A percentile compares a stretch with the other conserved stretches of the same genome.
These are phyloP conservation scores for Orius insidiosus DNA, from an alignment of 1,140 invertebrate genomes.

Conservation along the genomic window DNA sequence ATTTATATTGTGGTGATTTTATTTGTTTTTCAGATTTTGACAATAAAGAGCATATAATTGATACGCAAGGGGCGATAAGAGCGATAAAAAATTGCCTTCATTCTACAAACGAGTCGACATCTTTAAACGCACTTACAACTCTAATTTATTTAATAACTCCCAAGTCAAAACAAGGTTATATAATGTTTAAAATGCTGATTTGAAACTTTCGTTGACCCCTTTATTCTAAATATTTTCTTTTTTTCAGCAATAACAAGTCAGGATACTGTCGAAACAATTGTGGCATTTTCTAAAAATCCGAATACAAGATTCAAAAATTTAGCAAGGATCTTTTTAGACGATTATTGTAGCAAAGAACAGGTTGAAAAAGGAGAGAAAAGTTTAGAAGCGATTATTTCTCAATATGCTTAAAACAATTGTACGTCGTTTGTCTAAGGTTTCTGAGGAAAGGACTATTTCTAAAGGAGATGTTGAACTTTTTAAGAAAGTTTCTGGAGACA, in stretches of 20 bases:
- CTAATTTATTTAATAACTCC: constrained; percentile 40
- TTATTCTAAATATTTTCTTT: constrained; percentile 4
- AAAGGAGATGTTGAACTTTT: constrained; percentile 50
- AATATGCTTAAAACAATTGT: too few species aligned
- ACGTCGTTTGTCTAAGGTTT: constrained; percentile 23
- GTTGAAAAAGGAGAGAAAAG: constrained; percentile 7
- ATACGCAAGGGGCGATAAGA: not conserved
- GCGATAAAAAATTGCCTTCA: constrained; percentile 8
- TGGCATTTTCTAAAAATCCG: constrained; percentile 30
- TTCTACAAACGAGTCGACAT: constrained; percentile 34
- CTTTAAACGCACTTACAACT: constrained; percentile 47
- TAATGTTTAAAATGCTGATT: not conserved
- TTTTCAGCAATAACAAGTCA: constrained; percentile 28
- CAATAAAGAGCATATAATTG: constrained; percentile 1
- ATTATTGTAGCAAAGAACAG: constrained; percentile 26
- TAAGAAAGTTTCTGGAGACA: constrained; percentile 53
- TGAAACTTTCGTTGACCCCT: not conserved
- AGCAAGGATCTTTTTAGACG: constrained; percentile 45
- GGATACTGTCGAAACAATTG: constrained; percentile 33
- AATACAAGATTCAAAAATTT: constrained; percentile 48
- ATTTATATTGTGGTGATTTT: too few species aligned
- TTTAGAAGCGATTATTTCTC: not conserved
- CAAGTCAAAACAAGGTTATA: constrained; percentile 27
- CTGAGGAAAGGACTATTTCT: constrained; percentile 34
- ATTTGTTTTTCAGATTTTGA: constrained; percentile 2